Conservation (phyloP, 1,140 invertebrate genomes). For the Leptonema lineaticorne region DNA sequence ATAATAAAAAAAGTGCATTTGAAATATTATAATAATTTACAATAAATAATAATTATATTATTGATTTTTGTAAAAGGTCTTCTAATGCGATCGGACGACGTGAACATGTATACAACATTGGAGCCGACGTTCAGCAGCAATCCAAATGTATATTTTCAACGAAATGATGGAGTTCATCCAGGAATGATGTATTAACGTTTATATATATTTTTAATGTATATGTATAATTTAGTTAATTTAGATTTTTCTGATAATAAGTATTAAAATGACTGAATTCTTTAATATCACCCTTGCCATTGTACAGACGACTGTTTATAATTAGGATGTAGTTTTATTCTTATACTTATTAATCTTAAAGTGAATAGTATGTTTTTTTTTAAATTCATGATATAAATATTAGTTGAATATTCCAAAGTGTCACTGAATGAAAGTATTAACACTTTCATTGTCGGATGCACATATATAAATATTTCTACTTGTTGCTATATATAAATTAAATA, state of each 20-base stretch:
- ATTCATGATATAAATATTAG: too few species aligned
- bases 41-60: too few species aligned
- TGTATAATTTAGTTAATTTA: background rate
- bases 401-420: too few species aligned
- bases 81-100: conserved; percentile 74
- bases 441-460: background rate
- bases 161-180: conserved; percentile 71
- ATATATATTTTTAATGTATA: background rate
- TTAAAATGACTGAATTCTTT: conserved; percentile 21
- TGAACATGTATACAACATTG: conserved; percentile 77
- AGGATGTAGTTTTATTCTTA: background rate
- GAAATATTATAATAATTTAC: too few species aligned
- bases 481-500: too few species aligned
- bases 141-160: conserved; percentile 82
- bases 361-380: too few species aligned
- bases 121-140: conserved; percentile 81
- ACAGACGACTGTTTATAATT: conserved; percentile 8
- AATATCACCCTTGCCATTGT: conserved; percentile 15
- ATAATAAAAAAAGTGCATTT: too few species aligned
- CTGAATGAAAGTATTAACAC: background rate
- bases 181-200: conserved; percentile 77
- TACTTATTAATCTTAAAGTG: too few species aligned
- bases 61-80: too few species aligned
- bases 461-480: too few species aligned
- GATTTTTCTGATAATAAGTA: background rate